Conservation (phyloP, 2,113 vertebrate species). For the Cyrtonyx montezumae region DNA sequence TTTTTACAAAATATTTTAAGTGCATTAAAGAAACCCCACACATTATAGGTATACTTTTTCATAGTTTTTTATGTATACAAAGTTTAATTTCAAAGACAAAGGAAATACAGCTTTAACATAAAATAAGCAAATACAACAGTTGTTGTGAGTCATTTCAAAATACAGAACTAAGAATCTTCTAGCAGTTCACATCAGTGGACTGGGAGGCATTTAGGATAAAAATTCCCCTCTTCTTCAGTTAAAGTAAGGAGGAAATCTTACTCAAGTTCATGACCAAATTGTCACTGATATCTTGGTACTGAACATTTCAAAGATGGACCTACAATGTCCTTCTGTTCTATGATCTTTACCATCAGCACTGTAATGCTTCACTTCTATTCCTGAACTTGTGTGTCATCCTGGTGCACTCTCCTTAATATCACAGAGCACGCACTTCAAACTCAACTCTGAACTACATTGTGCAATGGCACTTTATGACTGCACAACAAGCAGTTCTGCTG, state of each 20-base stretch:
- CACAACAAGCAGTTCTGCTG: background rate
- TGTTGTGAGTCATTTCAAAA: background rate
- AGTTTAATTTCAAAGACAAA: background rate
- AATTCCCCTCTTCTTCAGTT: background rate
- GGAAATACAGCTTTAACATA: background rate
- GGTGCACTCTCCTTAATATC: background rate
- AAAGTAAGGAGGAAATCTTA: background rate
- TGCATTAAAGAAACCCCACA: background rate
- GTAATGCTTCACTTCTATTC: background rate
- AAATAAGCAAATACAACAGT: background rate
- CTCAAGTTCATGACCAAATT: background rate
- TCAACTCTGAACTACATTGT: background rate
- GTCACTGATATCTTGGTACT: background rate
- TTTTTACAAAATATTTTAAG: background rate
- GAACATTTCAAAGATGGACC: background rate
- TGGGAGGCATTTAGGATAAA: background rate
- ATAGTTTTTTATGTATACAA: background rate
- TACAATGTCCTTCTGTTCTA: background rate
- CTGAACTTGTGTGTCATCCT: background rate
- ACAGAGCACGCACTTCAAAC: accelerated
- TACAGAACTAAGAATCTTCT: background rate
- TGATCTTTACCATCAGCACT: background rate
- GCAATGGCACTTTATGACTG: background rate
- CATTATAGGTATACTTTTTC: accelerated
- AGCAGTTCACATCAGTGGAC: background rate